Percentiles rank a stretch among this genome's conserved stretches.
Conservation (phyloP, 2,888 invertebrate genomes). For the Protophormia terraenovae region DNA sequence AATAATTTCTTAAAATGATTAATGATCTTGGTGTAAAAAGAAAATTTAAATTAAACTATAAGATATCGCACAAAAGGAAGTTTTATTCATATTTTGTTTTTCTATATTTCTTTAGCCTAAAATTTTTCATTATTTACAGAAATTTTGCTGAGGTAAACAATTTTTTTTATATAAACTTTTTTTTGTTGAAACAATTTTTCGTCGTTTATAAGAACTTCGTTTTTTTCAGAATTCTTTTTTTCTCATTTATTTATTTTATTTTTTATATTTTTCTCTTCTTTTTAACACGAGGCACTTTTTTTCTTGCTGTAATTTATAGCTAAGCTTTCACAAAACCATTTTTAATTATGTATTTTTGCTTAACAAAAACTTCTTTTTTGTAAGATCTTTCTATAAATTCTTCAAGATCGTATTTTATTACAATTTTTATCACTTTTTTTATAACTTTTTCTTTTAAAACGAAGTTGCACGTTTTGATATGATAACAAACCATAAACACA, state of each 20-base stretch:
- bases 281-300: slow-evolving; percentile 22
- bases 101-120: too few species aligned
- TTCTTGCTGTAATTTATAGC: slow-evolving; percentile 1
- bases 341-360: background rate
- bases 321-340: slow-evolving; percentile 36
- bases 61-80: too few species aligned
- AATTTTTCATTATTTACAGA: too few species aligned
- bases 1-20: too few species aligned
- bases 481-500: too few species aligned
- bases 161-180: background rate
- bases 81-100: too few species aligned
- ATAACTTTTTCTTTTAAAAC: background rate
- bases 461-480: slow-evolving; percentile 46
- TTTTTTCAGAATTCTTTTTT: slow-evolving; percentile 14
- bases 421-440: background rate
- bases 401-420: background rate
- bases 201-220: background rate
- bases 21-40: too few species aligned
- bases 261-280: slow-evolving; percentile 13
- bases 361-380: background rate
- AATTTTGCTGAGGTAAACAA: background rate
- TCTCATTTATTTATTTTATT: background rate
- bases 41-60: too few species aligned
- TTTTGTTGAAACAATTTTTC: background rate
- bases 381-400: background rate